phyloP scores from a whole-genome alignment of 1,140 invertebrate species.

The Drosophila erecta region DNA sequence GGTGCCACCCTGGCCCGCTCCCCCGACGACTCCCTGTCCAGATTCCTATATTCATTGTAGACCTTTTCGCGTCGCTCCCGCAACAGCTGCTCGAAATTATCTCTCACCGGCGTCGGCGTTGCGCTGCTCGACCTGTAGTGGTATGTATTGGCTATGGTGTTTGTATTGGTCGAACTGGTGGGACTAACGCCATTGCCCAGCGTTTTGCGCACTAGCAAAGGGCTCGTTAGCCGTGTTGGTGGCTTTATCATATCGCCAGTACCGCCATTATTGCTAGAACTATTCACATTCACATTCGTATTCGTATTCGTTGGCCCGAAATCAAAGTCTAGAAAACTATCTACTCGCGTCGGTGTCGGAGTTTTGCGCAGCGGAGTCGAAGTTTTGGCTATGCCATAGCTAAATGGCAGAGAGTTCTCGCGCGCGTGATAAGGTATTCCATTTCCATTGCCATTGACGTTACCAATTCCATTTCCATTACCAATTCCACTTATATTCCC shows the following conservation, averaged over 20 bases:
- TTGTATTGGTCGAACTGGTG: slow-evolving; percentile 48
- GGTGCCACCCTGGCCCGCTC: slow-evolving; percentile 56
- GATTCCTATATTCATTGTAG: slow-evolving; percentile 63
- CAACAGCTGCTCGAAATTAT: slow-evolving; percentile 80
- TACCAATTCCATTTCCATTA: slow-evolving; percentile 46
- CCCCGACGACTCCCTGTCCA: slow-evolving; percentile 34
- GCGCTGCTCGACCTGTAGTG: slow-evolving; percentile 66
- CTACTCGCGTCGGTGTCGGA: slow-evolving; percentile 64
- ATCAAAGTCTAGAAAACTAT: slow-evolving; percentile 72
- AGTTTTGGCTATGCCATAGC: slow-evolving; percentile 87
- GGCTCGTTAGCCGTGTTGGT: slow-evolving; percentile 83
- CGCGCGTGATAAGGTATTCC: slow-evolving; percentile 91
- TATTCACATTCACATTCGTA: background rate
- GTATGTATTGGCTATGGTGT: slow-evolving; percentile 81
- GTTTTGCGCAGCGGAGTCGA: slow-evolving; percentile 76
- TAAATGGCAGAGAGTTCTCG: slow-evolving; percentile 91
- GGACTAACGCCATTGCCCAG: slow-evolving; percentile 48
- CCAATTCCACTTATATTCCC: slow-evolving; percentile 53
- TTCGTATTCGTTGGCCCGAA: slow-evolving; percentile 5
- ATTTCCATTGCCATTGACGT: slow-evolving; percentile 58
- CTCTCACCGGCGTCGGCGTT: slow-evolving; percentile 55
- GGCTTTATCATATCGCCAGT: slow-evolving; percentile 75
- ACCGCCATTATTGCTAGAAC: slow-evolving; percentile 14
- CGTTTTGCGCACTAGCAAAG: slow-evolving; percentile 84
- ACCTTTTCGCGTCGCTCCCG: slow-evolving; percentile 83